phyloP scores from a whole-genome alignment of 2,797 vertebrate genomes.

The Sternotherus odoratus region DNA sequence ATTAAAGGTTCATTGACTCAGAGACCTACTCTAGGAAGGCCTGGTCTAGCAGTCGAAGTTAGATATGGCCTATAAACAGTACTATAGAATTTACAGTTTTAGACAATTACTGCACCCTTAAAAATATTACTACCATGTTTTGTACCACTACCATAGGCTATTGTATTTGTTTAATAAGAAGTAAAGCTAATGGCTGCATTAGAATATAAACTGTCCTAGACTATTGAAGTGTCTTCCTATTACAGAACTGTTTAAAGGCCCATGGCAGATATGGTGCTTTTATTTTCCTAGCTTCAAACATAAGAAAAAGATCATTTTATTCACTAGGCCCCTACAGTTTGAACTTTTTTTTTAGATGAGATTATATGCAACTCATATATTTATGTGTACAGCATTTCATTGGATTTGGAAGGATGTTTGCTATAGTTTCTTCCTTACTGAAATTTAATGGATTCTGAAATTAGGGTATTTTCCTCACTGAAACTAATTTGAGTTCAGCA shows the following conservation, averaged over 20 bases:
- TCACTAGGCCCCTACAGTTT: not conserved
- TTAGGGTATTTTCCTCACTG: not conserved
- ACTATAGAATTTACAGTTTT: not conserved
- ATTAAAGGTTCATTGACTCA: not conserved
- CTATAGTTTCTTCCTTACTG: not conserved
- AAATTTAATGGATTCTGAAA: not conserved
- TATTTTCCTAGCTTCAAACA: not conserved
- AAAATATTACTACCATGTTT: not conserved
- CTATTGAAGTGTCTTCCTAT: not conserved
- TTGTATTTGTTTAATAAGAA: not conserved
- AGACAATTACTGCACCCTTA: too few relatives aligned
- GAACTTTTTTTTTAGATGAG: not conserved
- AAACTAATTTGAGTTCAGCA: not conserved
- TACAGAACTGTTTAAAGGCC: not conserved
- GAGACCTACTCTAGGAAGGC: not conserved
- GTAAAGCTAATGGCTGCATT: not conserved
- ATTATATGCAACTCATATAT: not conserved
- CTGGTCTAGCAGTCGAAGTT: not conserved
- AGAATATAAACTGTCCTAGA: not conserved
- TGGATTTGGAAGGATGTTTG: not conserved
- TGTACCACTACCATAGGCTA: not conserved
- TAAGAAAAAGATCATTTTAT: not conserved
- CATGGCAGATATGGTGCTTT: not conserved
- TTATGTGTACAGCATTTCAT: fast-evolving
- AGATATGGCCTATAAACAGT: not conserved